Conservation (phyloP, 2,113 vertebrate genomes). For the Acrocephalus arundinaceus region DNA sequence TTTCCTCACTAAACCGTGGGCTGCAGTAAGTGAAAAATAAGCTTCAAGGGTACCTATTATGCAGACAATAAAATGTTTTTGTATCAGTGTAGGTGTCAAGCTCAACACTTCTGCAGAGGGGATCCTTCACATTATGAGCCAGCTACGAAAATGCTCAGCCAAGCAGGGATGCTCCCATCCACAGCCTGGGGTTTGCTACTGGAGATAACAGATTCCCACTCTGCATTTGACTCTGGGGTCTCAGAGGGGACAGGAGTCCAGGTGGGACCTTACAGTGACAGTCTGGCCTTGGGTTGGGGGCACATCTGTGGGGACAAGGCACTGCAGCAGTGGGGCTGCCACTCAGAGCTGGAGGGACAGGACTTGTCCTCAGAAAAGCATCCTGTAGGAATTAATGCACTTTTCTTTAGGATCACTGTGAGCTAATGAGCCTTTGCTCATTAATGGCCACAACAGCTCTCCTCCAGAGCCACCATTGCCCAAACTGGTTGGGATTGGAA, state of each 20-base stretch:
- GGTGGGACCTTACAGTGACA: background rate
- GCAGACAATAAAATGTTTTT: conserved; percentile 32
- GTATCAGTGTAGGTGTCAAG: background rate
- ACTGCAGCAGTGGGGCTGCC: background rate
- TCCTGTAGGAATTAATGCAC: background rate
- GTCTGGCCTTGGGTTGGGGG: background rate
- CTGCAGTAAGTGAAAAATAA: conserved; percentile 20
- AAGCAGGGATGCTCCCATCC: background rate
- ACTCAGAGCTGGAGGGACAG: background rate
- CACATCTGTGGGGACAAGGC: background rate
- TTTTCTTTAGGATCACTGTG: background rate
- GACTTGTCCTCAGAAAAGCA: background rate
- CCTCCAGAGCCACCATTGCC: background rate
- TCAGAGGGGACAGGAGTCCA: background rate
- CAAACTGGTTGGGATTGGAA: background rate
- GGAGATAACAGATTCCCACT: background rate
- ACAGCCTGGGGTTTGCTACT: background rate
- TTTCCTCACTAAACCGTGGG: background rate
- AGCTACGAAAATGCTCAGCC: background rate
- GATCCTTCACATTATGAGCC: background rate
- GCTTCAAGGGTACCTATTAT: background rate
- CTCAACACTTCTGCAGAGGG: background rate
- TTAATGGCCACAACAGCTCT: background rate
- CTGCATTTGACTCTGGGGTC: accelerated
- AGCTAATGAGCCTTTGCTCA: background rate